Conservation (phyloP, 2,113 vertebrate species). For the Condylura cristata region DNA sequence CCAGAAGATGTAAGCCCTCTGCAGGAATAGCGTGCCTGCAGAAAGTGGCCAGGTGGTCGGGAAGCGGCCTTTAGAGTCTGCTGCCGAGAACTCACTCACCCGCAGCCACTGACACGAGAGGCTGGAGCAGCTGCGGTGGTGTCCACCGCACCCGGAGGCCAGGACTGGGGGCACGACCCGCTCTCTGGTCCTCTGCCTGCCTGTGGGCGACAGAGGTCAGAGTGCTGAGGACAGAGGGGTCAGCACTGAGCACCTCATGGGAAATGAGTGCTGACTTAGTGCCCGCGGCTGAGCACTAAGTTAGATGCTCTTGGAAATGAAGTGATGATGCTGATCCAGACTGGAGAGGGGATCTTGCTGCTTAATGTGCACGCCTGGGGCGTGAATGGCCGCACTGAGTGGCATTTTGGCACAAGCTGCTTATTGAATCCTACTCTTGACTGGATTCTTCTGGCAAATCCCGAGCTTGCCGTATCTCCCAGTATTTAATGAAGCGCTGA, state of each 20-base stretch:
- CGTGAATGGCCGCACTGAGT: not conserved
- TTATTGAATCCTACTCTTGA: conserved; percentile 3
- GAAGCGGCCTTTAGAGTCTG: too few relatives aligned
- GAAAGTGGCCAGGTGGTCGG: not conserved
- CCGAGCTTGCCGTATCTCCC: not conserved
- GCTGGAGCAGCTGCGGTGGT: not conserved
- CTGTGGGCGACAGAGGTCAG: not conserved
- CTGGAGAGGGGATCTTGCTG: not conserved
- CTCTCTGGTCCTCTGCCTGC: not conserved
- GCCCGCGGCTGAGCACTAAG: too few relatives aligned
- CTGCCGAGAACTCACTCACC: too few relatives aligned
- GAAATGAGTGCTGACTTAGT: not conserved
- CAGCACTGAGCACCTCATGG: not conserved
- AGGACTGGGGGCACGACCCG: not conserved
- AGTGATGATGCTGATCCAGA: not conserved
- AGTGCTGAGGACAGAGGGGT: not conserved
- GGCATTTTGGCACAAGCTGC: not conserved
- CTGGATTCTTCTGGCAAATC: conserved; percentile 1
- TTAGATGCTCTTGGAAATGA: not conserved
- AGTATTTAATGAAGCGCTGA: not conserved
- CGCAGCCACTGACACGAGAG: not conserved
- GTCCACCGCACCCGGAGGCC: not conserved
- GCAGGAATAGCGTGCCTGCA: not conserved
- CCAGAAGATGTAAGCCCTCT: not conserved
- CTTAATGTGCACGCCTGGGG: not conserved